Evolutionary conservation across 2,113 vertebrate genomes (phyloP).

Genomic region (Cervus canadensis): DNA sequence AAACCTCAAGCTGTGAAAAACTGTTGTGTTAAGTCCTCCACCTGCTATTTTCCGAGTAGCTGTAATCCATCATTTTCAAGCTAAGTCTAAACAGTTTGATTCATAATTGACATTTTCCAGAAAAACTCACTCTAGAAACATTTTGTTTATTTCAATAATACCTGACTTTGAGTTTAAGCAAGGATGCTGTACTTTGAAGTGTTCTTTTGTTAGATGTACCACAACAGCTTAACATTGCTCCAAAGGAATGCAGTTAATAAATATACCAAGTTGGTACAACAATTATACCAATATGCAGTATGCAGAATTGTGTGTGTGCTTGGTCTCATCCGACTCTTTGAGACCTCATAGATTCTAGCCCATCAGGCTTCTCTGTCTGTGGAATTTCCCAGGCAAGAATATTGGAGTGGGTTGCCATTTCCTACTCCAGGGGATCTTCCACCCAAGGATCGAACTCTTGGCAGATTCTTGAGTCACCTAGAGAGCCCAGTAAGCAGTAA

Average conservation of each 20-base stretch:
- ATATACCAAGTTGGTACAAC: background rate
- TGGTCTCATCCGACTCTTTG: fast-evolving
- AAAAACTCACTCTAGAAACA: background rate
- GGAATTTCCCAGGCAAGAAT: background rate
- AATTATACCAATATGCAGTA: background rate
- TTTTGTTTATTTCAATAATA: background rate
- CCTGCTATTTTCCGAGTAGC: background rate
- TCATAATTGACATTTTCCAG: background rate
- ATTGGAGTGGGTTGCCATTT: background rate
- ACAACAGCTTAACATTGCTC: background rate
- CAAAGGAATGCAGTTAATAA: background rate
- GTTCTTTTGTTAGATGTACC: background rate
- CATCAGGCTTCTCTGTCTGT: background rate
- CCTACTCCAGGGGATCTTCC: background rate
- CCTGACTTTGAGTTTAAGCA: background rate
- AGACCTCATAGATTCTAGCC: background rate
- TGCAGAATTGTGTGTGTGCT: background rate
- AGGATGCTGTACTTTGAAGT: background rate
- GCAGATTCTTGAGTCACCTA: background rate
- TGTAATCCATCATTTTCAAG: background rate
- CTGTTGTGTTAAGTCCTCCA: background rate
- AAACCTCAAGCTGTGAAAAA: background rate
- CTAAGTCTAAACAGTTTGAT: background rate
- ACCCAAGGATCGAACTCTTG: background rate
- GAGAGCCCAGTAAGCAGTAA: background rate